A percentile compares a stretch with the other conserved stretches of the same genome.
Conservation (phyloP, 2,797 vertebrate genomes). For the Emydoidea blandingii region DNA sequence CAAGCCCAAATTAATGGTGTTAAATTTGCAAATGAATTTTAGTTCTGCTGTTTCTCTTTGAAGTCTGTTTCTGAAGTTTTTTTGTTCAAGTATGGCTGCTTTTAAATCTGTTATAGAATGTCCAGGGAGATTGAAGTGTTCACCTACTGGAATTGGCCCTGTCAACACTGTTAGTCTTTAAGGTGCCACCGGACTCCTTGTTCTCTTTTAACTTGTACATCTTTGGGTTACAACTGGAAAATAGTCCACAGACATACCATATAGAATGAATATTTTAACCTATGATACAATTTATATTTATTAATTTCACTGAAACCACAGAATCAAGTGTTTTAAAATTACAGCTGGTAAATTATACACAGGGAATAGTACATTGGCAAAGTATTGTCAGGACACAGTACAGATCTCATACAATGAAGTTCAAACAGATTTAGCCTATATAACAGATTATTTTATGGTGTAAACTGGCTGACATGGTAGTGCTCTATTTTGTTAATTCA, state of each 20-base stretch:
- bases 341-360: constrained; percentile 78
- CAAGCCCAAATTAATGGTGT: too few species aligned
- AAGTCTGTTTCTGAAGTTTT: too few species aligned
- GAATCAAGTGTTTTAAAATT: constrained; percentile 75
- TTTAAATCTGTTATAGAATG: too few species aligned
- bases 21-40: too few species aligned
- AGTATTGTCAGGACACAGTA: constrained; percentile 75
- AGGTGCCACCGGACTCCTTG: too few species aligned
- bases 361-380: constrained; percentile 75
- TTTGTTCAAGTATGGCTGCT: too few species aligned
- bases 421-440: constrained; percentile 54
- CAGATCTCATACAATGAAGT: constrained; percentile 68
- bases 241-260: constrained; percentile 31
- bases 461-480: constrained; percentile 65
- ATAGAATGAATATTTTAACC: constrained; percentile 52
- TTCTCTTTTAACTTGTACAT: background rate
- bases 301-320: constrained; percentile 78
- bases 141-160: too few species aligned
- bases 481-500: constrained; percentile 47
- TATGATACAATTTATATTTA: constrained; percentile 78
- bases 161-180: too few species aligned
- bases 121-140: too few species aligned
- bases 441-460: constrained; percentile 51
- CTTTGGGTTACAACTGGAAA: background rate
- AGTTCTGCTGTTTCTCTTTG: too few species aligned